These are phyloP conservation scores for Brachyhypopomus gauderio DNA, from an alignment of 2,113 vertebrate genomes.

Conservation along the genomic window DNA sequence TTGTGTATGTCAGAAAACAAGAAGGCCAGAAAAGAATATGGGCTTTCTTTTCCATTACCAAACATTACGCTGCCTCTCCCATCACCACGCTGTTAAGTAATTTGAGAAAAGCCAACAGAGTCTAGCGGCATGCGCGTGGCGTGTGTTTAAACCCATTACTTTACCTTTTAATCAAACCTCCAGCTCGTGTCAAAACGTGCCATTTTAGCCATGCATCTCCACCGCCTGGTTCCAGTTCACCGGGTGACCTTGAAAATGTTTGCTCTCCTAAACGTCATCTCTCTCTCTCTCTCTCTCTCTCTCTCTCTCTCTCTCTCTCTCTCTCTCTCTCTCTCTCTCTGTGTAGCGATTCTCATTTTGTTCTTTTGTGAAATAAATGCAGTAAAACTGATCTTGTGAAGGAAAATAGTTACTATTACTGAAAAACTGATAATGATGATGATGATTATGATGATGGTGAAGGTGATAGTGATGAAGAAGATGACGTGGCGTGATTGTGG, in stretches of 20 bases:
- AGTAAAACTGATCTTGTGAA: too few species aligned
- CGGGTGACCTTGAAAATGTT: constrained; percentile 97
- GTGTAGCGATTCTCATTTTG: not conserved
- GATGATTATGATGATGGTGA: too few species aligned
- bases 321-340: not conserved
- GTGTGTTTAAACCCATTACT: constrained; percentile 99
- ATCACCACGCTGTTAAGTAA: constrained; percentile 78
- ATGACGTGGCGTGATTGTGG: too few species aligned
- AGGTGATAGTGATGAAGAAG: too few species aligned
- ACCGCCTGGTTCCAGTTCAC: constrained; percentile 90
- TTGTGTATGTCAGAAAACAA: constrained; percentile 73
- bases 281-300: not conserved
- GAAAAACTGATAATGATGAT: too few species aligned
- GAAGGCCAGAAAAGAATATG: constrained; percentile 65
- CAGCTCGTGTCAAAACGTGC: constrained; percentile 92
- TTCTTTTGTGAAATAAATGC: too few species aligned
- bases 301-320: constrained; percentile 18
- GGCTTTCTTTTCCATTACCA: constrained; percentile 76
- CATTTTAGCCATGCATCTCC: constrained; percentile 92
- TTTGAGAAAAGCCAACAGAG: constrained; percentile 88
- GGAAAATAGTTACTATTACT: too few species aligned
- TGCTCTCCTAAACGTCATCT: constrained; percentile 87
- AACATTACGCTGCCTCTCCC: constrained; percentile 80
- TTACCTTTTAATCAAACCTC: constrained; percentile 99
- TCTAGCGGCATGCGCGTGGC: constrained; percentile 84